Base-by-base conservation (phyloP, 2,888 invertebrate genomes). In the Theodoxus fluviatilis region DNA sequence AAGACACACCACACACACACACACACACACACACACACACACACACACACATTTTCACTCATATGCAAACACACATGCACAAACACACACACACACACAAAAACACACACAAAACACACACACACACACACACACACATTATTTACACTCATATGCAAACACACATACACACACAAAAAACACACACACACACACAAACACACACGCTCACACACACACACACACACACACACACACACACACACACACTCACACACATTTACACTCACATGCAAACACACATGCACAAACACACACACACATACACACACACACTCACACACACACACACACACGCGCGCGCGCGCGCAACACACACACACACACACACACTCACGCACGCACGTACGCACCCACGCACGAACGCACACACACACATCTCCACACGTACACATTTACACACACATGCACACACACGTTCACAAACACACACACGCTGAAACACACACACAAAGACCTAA, bases 291-390 rank as follows among this genome's bases (percentile, higher is more conserved):
- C 15, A 2, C 52, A 1, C 15, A 52, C 52, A 52, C 52, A 52
- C 52, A 52, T 52, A 52, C 52, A 47, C 47, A 47, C 47, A 47
- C 47, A 47, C 47, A 47, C 47, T n/a, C 47, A 47, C 47, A 47
- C 47, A 47, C 47, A 47, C 47, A 47, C 47, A 47, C 47, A 47
- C 25, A 25, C 25, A 52, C 25, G 52, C 25, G 52, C 25, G 52
- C 25, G 52, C 25, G 52, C 25, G 18, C 25, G 52, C 25, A 25
- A 49, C 49, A 15, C 49, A 49, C 49, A 15, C 49, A 49, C 49
- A 31, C 35, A 68, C 38, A 47, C 31, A 28, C n/a, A 33, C 59
- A 38, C n/a, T n/a, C 40, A 59, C 49, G 35, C 40, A n/a, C 31
- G 25, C 57, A 28, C 33, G 40, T 25, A 25, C 57, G n/a, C 40